Evolutionary conservation across 2,797 vertebrate species (phyloP).

Genomic region (Sibirionetta formosa): DNA sequence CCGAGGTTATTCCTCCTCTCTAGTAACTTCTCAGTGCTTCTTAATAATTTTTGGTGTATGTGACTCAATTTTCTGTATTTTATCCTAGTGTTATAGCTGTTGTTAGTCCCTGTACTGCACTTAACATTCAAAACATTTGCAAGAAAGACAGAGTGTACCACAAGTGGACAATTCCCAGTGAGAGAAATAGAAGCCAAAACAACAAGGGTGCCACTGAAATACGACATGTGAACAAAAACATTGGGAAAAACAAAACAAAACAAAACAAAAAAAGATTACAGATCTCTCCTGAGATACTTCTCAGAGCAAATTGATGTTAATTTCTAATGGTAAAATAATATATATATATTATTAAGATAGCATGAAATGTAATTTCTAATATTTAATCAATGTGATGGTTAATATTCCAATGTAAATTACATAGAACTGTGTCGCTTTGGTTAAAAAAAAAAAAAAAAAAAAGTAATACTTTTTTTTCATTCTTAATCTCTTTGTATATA

Average conservation of each 20-base stretch:
- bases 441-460: too few species aligned
- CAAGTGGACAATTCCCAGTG: not conserved
- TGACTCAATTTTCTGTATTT: not conserved
- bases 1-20: not conserved
- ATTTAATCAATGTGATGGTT: not conserved
- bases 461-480: not conserved
- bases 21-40: not conserved
- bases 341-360: not conserved
- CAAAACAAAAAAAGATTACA: not conserved
- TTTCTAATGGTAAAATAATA: not conserved
- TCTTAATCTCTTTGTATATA: not conserved
- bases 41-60: not conserved
- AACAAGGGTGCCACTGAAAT: not conserved
- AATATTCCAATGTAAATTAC: not conserved
- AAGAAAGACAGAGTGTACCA: not conserved
- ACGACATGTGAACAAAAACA: not conserved
- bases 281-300: not conserved
- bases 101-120: not conserved
- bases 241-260: not conserved
- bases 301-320: not conserved
- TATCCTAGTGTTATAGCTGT: not conserved
- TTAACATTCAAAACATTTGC: not conserved
- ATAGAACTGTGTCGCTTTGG: not conserved
- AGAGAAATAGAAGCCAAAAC: not conserved
- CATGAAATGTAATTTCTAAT: not conserved